Conservation (phyloP, 1,140 invertebrate genomes). For the Pseudomyrmex gracilis region DNA sequence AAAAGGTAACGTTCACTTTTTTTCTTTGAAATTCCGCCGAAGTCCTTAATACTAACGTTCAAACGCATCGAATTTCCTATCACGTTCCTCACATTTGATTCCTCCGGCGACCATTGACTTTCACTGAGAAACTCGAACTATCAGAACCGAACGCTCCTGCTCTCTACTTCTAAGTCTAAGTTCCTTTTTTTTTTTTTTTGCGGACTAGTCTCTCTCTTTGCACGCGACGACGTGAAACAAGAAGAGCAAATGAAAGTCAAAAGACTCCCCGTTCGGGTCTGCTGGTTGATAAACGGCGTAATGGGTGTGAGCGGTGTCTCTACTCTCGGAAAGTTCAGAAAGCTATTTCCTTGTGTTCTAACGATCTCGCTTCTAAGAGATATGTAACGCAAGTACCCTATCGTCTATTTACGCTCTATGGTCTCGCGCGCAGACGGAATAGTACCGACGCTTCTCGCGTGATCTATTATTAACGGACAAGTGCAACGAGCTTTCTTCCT, state of each 20-base stretch:
- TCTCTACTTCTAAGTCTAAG: background rate
- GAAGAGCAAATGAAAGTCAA: background rate
- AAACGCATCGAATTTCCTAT: background rate
- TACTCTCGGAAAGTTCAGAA: too few species aligned
- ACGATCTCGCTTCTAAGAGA: constrained; percentile 7
- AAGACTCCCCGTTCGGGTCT: background rate
- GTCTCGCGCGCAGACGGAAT: constrained; percentile 23
- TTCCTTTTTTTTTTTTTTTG: constrained; percentile 52
- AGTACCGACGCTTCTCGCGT: constrained; percentile 28
- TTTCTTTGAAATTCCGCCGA: background rate
- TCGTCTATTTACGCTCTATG: constrained; percentile 31
- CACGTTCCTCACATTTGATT: background rate
- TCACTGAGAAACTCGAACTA: background rate
- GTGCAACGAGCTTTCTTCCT: constrained; percentile 35
- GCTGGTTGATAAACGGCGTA: constrained; percentile 17
- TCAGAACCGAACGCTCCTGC: background rate
- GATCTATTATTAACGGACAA: constrained; percentile 46
- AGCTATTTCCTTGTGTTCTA: too few species aligned
- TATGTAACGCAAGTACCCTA: background rate
- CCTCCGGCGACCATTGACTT: background rate
- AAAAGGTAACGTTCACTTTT: background rate
- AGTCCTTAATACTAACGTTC: background rate
- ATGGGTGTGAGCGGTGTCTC: too few species aligned
- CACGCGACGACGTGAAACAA: background rate
- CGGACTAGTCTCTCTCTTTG: background rate